Evolutionary conservation across 2,797 vertebrate species (phyloP).

Genomic region (Chelmon rostratus): DNA sequence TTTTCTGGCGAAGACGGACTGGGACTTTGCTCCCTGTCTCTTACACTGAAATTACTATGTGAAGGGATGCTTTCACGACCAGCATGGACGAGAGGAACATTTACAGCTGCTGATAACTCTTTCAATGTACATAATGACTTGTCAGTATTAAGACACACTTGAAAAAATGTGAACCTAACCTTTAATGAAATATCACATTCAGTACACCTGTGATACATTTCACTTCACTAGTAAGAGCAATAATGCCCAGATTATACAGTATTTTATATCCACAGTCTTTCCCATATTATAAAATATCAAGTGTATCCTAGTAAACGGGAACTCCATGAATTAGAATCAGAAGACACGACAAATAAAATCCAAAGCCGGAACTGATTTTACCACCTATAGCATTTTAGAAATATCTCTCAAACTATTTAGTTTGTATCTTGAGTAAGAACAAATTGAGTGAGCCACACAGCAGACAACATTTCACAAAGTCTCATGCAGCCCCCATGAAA

Average conservation of each 20-base stretch:
- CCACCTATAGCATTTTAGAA: neutral
- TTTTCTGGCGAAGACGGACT: too few species aligned
- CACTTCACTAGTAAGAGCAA: neutral
- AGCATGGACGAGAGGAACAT: too few species aligned
- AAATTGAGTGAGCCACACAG: neutral
- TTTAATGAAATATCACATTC: neutral
- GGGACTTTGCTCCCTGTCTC: too few species aligned
- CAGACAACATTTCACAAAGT: neutral
- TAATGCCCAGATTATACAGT: neutral
- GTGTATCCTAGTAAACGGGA: neutral
- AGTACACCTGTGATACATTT: neutral
- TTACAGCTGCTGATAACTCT: neutral
- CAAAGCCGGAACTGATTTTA: neutral
- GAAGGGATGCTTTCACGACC: neutral
- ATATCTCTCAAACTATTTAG: neutral
- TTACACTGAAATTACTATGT: neutral
- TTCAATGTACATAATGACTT: neutral
- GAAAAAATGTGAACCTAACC: neutral
- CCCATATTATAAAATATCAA: too few species aligned
- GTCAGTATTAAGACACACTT: too few species aligned
- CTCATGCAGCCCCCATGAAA: slow-evolving; percentile 21
- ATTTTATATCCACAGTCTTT: neutral
- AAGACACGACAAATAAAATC: neutral
- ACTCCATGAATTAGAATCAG: neutral
- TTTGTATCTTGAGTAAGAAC: neutral